phyloP scores from a whole-genome alignment of 2,797 vertebrate genomes.

The Ataeniobius toweri region DNA sequence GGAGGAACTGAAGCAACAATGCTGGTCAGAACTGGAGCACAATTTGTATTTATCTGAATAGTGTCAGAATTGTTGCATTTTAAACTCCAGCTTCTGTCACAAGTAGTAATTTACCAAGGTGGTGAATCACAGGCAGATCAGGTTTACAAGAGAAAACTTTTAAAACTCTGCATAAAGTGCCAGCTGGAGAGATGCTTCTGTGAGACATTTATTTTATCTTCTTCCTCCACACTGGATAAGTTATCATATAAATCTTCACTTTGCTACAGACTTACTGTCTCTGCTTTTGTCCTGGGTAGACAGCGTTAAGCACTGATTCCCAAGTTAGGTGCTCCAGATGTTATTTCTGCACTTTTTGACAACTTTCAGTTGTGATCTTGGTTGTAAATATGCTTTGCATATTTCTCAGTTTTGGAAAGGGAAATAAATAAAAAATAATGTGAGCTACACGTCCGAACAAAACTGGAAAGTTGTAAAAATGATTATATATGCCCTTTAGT shows the following conservation, averaged over 20 bases:
- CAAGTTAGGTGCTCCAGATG: background rate
- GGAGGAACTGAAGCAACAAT: background rate
- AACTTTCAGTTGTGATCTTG: background rate
- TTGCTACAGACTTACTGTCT: background rate
- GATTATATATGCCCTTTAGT: conserved; percentile 9
- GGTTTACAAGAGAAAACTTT: background rate
- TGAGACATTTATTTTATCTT: too few species aligned
- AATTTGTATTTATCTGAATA: too few species aligned
- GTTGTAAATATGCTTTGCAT: background rate
- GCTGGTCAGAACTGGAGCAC: background rate
- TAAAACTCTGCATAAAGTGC: background rate
- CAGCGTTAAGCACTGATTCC: too few species aligned
- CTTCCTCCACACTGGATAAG: too few species aligned
- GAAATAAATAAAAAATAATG: background rate
- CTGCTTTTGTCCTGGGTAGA: too few species aligned
- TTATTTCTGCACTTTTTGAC: background rate
- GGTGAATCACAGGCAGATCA: background rate
- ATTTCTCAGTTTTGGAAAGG: background rate
- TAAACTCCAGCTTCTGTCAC: background rate
- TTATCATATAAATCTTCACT: too few species aligned
- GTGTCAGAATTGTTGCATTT: background rate
- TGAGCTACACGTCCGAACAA: background rate
- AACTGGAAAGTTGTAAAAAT: background rate
- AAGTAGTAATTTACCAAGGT: background rate
- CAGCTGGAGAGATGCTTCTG: background rate